Evolutionary conservation across 2,888 invertebrate species (phyloP).

Genomic region (Lasioglossum figueresi): DNA sequence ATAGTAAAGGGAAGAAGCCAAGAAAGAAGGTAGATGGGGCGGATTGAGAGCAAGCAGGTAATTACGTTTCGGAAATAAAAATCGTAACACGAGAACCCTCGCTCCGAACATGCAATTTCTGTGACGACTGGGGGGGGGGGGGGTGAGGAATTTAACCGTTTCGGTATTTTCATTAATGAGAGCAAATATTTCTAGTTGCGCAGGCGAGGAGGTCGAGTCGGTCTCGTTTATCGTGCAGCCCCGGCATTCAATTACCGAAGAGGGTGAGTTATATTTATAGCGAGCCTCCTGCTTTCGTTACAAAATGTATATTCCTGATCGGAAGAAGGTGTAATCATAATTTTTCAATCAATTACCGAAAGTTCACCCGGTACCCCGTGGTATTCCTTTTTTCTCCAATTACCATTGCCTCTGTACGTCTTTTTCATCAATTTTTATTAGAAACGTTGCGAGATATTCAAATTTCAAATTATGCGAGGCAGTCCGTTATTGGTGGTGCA

Average conservation of each 20-base stretch:
- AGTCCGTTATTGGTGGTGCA: not conserved
- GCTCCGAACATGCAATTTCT: constrained; percentile 26
- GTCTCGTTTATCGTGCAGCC: constrained; percentile 44
- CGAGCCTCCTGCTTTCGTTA: constrained; percentile 25
- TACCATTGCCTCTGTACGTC: not conserved
- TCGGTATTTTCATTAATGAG: constrained; percentile 46
- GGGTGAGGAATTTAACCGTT: not conserved
- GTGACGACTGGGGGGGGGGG: not conserved
- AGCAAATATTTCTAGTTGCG: constrained; percentile 45
- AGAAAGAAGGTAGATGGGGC: not conserved
- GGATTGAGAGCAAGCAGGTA: constrained; percentile 1
- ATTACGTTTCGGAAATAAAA: constrained; percentile 33
- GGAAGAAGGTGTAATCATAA: constrained; percentile 33
- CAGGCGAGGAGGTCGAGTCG: not conserved
- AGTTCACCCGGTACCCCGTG: not conserved
- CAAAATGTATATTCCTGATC: constrained; percentile 38
- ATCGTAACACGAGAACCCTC: not conserved
- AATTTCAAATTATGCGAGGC: not conserved
- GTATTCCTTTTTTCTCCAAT: not conserved
- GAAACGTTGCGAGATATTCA: not conserved
- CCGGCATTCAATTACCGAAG: constrained; percentile 55
- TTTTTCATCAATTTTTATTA: not conserved
- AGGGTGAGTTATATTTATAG: constrained; percentile 35
- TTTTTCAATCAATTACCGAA: constrained; percentile 54
- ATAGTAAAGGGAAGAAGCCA: not conserved